Conservation (phyloP, 1,140 invertebrate genomes). For the Agrilus planipennis region DNA sequence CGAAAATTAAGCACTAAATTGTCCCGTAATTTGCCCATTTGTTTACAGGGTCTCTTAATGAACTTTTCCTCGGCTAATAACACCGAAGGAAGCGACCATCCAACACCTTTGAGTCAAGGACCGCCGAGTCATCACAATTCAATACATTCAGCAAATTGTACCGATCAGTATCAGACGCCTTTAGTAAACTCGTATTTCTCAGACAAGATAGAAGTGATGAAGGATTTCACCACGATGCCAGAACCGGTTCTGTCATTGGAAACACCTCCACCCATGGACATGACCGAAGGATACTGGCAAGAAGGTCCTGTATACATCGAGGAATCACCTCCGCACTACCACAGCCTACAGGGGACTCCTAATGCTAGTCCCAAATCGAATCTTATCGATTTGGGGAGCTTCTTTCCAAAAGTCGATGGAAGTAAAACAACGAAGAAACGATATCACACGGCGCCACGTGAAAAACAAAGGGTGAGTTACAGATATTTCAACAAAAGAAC, state of each 20-base stretch:
- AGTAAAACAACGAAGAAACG: constrained; percentile 38
- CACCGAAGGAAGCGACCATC: constrained; percentile 33
- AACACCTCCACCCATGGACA: constrained; percentile 27
- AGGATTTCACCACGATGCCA: constrained; percentile 18
- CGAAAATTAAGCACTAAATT: no score
- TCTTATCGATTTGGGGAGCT: constrained; percentile 27
- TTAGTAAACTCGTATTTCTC: constrained; percentile 33
- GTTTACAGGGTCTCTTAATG: constrained; percentile 43
- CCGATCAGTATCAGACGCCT: constrained; percentile 42
- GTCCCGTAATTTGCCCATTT: not conserved
- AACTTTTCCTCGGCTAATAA: constrained; percentile 42
- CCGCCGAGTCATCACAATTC: constrained; percentile 31
- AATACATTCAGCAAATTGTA: constrained; percentile 38
- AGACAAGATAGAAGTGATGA: constrained; percentile 19
- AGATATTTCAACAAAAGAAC: no score
- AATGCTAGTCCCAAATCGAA: constrained; percentile 28
- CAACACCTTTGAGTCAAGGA: constrained; percentile 34
- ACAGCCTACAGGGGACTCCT: constrained; percentile 30
- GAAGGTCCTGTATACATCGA: constrained; percentile 8
- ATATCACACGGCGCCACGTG: constrained; percentile 47
- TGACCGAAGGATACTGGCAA: constrained; percentile 15
- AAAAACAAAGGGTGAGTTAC: constrained; percentile 44
- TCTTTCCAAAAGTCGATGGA: constrained; percentile 26
- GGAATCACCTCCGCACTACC: constrained; percentile 15
- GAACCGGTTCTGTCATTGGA: constrained; percentile 23